A percentile compares a stretch with the other conserved stretches of the same genome.
phyloP scores from a whole-genome alignment of 2,113 vertebrate species.

The Scopus umbretta region DNA sequence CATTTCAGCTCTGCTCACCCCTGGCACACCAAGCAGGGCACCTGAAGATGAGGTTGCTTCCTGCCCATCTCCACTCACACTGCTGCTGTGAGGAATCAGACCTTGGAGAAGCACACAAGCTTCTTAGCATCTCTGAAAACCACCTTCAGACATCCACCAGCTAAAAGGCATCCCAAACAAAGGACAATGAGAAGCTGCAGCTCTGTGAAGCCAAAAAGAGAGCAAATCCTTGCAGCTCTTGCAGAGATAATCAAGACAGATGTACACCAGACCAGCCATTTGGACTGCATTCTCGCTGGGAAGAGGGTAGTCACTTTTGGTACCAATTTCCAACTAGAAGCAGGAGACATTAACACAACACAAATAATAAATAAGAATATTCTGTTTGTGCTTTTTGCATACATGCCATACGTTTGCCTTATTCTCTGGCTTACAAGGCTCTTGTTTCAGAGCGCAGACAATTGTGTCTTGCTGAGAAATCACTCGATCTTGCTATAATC shows the following conservation, averaged over 20 bases:
- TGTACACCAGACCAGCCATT: neutral
- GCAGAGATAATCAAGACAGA: neutral
- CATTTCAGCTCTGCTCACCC: neutral
- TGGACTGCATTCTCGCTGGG: neutral
- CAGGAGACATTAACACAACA: neutral
- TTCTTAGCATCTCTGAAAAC: neutral
- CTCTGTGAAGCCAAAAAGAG: neutral
- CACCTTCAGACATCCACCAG: neutral
- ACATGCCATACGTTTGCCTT: fast-evolving
- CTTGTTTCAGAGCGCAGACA: neutral
- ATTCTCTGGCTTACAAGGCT: neutral
- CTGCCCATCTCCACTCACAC: neutral
- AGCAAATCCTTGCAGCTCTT: neutral
- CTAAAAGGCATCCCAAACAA: neutral
- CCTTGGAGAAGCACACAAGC: fast-evolving
- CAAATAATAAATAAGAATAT: neutral
- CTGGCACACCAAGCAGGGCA: neutral
- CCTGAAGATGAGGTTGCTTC: neutral
- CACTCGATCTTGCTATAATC: neutral
- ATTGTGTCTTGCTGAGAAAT: neutral
- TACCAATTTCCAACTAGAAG: neutral
- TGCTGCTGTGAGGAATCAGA: neutral
- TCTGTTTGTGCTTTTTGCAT: neutral
- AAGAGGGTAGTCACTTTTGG: neutral
- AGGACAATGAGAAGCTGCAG: neutral